These are phyloP conservation scores for Hoplostethus mediterraneus DNA, from an alignment of 2,797 vertebrate species.

Conservation along the genomic window DNA sequence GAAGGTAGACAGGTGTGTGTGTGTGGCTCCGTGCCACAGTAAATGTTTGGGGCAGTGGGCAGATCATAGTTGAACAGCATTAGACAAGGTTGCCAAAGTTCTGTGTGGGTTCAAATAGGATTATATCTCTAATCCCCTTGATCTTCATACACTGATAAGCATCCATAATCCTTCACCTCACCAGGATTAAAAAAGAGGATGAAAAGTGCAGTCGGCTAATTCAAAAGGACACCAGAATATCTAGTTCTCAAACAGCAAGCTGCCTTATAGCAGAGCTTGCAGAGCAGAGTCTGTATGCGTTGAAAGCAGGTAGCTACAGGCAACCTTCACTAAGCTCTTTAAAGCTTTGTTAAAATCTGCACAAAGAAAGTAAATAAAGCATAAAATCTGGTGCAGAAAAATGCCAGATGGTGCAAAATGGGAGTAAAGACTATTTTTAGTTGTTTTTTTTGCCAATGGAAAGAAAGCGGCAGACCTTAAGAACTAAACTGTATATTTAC, in stretches of 20 bases:
- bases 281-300: conserved; percentile 44
- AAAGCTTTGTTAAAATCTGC: conserved; percentile 55
- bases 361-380: conserved; percentile 53
- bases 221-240: conserved; percentile 61
- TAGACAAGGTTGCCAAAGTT: conserved; percentile 70
- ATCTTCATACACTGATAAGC: conserved; percentile 76
- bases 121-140: conserved; percentile 78
- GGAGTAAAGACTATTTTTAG: conserved; percentile 23
- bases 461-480: neutral
- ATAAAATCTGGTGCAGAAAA: conserved; percentile 39
- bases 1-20: conserved; percentile 11
- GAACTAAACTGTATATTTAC: too few relatives aligned
- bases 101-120: conserved; percentile 72
- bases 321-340: conserved; percentile 54
- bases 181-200: conserved; percentile 60
- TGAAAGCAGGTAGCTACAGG: conserved; percentile 55
- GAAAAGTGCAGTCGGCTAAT: conserved; percentile 57
- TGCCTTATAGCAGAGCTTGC: conserved; percentile 10
- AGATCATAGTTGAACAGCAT: conserved; percentile 66
- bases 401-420: conserved; percentile 28
- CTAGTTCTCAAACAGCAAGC: conserved; percentile 15
- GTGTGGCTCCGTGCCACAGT: conserved; percentile 59
- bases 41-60: conserved; percentile 59
- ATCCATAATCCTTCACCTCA: conserved; percentile 76
- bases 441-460: conserved; percentile 3